These are phyloP conservation scores for Drosophila littoralis DNA, from an alignment of 1,140 invertebrate genomes.

Conservation along the genomic window DNA sequence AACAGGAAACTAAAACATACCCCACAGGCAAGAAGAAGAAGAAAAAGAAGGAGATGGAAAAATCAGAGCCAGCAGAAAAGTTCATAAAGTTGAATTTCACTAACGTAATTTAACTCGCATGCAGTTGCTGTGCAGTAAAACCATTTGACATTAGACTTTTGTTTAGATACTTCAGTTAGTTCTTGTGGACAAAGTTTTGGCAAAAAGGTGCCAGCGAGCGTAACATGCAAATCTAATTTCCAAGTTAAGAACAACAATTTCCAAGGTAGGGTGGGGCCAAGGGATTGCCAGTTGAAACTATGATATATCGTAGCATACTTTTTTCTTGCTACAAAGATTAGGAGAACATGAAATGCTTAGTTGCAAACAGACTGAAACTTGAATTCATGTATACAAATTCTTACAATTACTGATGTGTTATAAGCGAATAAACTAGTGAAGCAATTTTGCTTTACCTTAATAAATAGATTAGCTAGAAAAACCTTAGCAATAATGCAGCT, in stretches of 20 bases:
- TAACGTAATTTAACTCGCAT: slow-evolving; percentile 57
- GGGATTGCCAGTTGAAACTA: neutral
- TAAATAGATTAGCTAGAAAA: no score
- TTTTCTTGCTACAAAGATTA: neutral
- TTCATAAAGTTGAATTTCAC: slow-evolving; percentile 63
- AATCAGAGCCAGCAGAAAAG: slow-evolving; percentile 31
- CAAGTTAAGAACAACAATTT: slow-evolving; percentile 64
- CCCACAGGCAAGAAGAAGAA: neutral
- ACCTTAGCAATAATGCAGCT: no score
- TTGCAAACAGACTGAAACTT: no score
- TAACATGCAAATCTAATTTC: slow-evolving; percentile 74
- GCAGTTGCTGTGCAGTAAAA: slow-evolving; percentile 48
- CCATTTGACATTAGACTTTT: slow-evolving; percentile 66
- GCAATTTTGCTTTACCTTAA: no score
- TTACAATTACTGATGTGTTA: no score
- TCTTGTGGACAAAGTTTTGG: slow-evolving; percentile 59
- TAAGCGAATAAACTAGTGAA: neutral
- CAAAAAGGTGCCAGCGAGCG: slow-evolving; percentile 53
- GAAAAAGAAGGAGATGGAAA: neutral
- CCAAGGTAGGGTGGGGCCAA: slow-evolving; percentile 19
- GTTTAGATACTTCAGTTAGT: slow-evolving; percentile 45
- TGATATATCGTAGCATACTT: neutral
- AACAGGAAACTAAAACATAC: slow-evolving; percentile 15
- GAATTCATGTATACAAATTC: no score
- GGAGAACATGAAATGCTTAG: neutral